phyloP scores from a whole-genome alignment of 92 coral and sea anemone genomes.

The Blastomussa wellsi region DNA sequence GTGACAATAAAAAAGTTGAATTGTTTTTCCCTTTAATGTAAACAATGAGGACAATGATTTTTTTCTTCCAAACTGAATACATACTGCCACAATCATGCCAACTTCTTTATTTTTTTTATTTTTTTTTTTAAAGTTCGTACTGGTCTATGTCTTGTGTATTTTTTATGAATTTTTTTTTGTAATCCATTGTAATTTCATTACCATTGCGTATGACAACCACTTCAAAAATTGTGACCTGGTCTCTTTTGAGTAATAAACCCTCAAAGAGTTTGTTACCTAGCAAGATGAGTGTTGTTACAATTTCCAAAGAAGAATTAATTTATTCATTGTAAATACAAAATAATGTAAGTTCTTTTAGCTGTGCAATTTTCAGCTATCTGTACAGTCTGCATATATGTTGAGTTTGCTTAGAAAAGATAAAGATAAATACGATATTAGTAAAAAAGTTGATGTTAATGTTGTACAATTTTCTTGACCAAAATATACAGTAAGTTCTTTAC shows the following conservation, averaged over 20 bases:
- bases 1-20: neutral
- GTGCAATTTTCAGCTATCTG: neutral
- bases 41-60: neutral
- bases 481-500: neutral
- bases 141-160: neutral
- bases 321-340: slow-evolving; percentile 22
- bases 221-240: neutral
- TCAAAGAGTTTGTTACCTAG: neutral
- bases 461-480: neutral
- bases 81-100: neutral
- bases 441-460: neutral
- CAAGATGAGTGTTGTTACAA: neutral
- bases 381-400: neutral
- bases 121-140: too few relatives aligned
- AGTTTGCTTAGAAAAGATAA: neutral
- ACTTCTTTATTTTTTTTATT: too few relatives aligned
- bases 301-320: slow-evolving; percentile 7
- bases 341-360: neutral
- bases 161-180: neutral
- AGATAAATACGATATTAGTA: neutral
- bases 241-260: neutral
- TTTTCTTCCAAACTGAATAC: neutral
- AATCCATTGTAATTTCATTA: neutral
- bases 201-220: neutral
- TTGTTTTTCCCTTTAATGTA: neutral